Evolutionary conservation across 1,140 invertebrate species (phyloP), one percentile per base, ranked within the genome.

Genomic region (Anagrus nilaparvatae): DNA sequence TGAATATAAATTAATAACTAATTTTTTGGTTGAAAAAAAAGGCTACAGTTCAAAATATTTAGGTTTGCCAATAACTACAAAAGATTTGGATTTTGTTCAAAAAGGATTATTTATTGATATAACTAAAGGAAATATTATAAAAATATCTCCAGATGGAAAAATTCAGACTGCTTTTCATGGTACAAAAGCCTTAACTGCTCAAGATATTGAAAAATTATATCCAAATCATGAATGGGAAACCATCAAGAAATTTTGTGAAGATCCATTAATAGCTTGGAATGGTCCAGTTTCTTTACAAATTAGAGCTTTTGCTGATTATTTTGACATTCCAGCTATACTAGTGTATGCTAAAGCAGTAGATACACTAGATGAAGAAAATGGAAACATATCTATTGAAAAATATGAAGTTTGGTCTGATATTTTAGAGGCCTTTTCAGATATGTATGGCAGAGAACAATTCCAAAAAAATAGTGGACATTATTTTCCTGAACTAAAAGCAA

Each of bases 41-140:
- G 74, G 73, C 2, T 85, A 87, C 48, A 60, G 70, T 40, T 35
- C 61, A 2, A 59, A 69, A 17, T 63, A 67, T 46, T 53, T 84
- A 7, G 51, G 68, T 2, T 57, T 67, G 46, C 71, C 77, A 8
- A 55, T 81, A 7, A 59, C 68, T 3, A 59, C 72, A 1, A 40
- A 54, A n/a, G 69, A 77, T 47, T 47, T 72, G 4, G 77, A 80
- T 53, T 84, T 85, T 48, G 53, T 84, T 35, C 78, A 82, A 46
- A 85, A 81, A 60, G 84, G 85, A 1, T 59, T 89, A 10, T 71
- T 87, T 39, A 52, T 87, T n/a, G 84, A 88, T 54, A 73, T 76
- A 39, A 65, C 75, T n/a, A 71, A 64, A 30, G 84, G 85, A 2
- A 87, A 88, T 60, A 58, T 88, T 16, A 48, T 89, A 3, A 76